Percentiles rank a stretch among this genome's conserved stretches.
Conservation (phyloP, 2,113 vertebrate genomes). For the Paralichthys olivaceus region DNA sequence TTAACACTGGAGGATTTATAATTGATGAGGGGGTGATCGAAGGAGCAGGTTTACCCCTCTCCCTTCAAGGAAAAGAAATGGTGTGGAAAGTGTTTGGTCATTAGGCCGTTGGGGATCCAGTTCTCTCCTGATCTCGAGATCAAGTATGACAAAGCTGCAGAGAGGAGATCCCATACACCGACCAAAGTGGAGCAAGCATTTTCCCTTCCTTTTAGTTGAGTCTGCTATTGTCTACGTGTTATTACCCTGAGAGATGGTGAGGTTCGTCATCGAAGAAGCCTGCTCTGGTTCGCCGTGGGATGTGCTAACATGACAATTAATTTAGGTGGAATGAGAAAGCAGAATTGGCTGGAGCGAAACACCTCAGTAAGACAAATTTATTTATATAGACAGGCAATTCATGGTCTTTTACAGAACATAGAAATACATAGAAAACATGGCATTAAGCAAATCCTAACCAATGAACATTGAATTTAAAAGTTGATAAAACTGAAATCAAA, state of each 20-base stretch:
- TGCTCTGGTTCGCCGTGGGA: constrained; percentile 40
- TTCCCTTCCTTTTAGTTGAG: constrained; percentile 25
- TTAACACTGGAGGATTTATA: constrained; percentile 68
- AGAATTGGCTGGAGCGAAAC: background rate
- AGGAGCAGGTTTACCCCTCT: constrained; percentile 52
- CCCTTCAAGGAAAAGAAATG: constrained; percentile 64
- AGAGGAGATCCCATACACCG: constrained; percentile 56
- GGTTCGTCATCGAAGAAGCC: constrained; percentile 56
- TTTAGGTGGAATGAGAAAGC: constrained; percentile 5
- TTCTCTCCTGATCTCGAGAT: constrained; percentile 39
- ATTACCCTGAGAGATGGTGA: constrained; percentile 26
- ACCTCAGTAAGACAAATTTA: background rate
- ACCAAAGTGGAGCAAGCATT: constrained; percentile 49
- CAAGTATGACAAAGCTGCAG: constrained; percentile 55
- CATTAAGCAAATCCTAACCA: background rate
- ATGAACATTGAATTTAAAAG: too few species aligned
- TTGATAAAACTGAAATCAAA: too few species aligned
- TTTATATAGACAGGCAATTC: background rate
- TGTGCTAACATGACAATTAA: constrained; percentile 7
- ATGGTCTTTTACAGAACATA: background rate
- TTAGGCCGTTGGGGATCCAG: constrained; percentile 50
- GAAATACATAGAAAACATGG: background rate
- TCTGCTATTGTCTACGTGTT: constrained; percentile 42
- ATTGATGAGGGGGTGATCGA: constrained; percentile 71
- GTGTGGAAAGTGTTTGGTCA: constrained; percentile 68